A percentile compares a stretch with the other conserved stretches of the same genome.
phyloP scores from a whole-genome alignment of 1,140 invertebrate genomes.

The Sipha flava region DNA sequence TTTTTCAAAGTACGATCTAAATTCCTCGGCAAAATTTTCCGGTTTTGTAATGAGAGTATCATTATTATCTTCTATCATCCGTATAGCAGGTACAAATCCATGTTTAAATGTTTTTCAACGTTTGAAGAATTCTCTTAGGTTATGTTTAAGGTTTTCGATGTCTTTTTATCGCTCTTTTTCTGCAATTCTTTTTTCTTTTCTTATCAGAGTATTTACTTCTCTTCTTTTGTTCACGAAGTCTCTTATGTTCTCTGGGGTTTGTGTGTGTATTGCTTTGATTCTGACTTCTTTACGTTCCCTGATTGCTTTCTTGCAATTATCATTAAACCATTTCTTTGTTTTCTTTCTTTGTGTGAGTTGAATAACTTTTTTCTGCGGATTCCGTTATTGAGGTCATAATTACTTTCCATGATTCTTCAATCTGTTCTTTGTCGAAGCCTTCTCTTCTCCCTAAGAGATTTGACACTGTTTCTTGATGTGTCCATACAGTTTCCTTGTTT shows the following conservation, averaged over 20 bases:
- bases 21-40: background rate
- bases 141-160: background rate
- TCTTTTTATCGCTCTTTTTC: background rate
- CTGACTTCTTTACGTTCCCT: background rate
- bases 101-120: background rate
- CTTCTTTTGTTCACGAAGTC: background rate
- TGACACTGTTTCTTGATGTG: background rate
- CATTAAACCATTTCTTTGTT: constrained; percentile 14
- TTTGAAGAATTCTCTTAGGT: constrained; percentile 3
- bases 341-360: background rate
- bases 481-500: background rate
- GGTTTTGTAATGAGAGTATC: background rate
- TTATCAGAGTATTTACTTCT: background rate
- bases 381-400: background rate
- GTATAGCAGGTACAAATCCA: background rate
- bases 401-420: background rate
- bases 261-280: constrained; percentile 7
- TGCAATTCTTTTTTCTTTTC: background rate
- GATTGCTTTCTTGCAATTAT: background rate
- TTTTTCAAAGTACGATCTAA: background rate
- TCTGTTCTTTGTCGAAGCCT: background rate
- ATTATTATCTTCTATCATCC: background rate
- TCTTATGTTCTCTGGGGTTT: background rate
- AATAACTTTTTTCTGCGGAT: too few species aligned
- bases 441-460: background rate